Base-by-base conservation (phyloP, 2,797 vertebrate genomes). In the Helicolenus hilgendorfi region DNA sequence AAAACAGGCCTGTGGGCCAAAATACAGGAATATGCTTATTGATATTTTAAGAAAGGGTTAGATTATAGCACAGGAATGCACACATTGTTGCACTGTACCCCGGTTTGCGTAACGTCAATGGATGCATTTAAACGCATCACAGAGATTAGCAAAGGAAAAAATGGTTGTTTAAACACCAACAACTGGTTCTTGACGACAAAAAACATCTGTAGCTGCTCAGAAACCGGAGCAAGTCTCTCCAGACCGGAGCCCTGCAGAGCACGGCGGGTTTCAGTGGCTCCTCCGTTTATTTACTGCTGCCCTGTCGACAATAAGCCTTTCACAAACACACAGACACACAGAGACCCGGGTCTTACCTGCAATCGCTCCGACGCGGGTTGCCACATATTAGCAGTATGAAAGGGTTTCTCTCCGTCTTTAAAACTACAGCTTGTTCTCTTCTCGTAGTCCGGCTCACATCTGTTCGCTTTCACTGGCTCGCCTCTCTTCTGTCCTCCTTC, bases 351-450 rank as follows among this genome's bases (percentile, higher is more conserved):
- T 89, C 94, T 74, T 97, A 99, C 99, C 99, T 99, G 98, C 97
- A 99, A 94, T 97, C 99, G 98, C 96, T 99, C 98, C 69, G 98
- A 98, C 95, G 98, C 98, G 86, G 98, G 98, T 97, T 99, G 98
- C 98, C 98, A 99, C 98, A 99, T 99, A 89, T 96, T 98, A 89
- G 90, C 90, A 85, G 91, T 88, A 75, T 89, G 83, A 62, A 70
- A 76, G 83, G 91, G 41, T 45, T 72, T 94, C 87, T 94, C 88
- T 96, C 95, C 71, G 94, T 93, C 62, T 74, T 88, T 77, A 22
- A 22, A 63, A 85, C 95, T 81, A 83, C 93, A 81, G 94, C 93
- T 75, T 88, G 84, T 93, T 96, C 83, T 89, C 92, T 36, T 74
- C 72, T 63, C 93, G 95, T 91, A 87, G 92, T 95, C 96, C 96